Conservation (phyloP, 2,113 vertebrate genomes). For the Oncorhynchus tshawytscha region DNA sequence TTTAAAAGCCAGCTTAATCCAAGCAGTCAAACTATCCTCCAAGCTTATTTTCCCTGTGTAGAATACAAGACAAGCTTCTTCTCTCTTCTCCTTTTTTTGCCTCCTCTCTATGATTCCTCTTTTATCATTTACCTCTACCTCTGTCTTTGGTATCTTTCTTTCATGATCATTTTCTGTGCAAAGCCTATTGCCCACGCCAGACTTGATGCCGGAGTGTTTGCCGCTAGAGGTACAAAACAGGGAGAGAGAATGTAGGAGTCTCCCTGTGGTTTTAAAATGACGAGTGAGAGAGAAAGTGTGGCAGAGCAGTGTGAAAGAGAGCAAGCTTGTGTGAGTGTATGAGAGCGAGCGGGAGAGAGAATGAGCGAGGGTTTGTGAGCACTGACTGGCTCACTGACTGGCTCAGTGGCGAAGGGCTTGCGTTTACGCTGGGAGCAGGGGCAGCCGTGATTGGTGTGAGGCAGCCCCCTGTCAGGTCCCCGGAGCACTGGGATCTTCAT, state of each 20-base stretch:
- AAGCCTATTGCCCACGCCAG: constrained; percentile 44
- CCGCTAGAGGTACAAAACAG: constrained; percentile 33
- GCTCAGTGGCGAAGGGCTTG: constrained; percentile 32
- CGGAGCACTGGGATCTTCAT: constrained; percentile 65
- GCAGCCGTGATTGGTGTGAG: constrained; percentile 45
- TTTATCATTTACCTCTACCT: constrained; percentile 48
- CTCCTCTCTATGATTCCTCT: constrained; percentile 45
- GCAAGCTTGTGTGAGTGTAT: not conserved
- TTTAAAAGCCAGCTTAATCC: constrained; percentile 71
- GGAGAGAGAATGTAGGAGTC: constrained; percentile 61
- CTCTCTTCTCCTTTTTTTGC: constrained; percentile 30
- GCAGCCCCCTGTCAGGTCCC: constrained; percentile 58
- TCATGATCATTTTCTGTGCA: constrained; percentile 58
- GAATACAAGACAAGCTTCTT: not conserved
- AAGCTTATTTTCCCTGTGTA: not conserved
- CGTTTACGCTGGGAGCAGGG: constrained; percentile 44
- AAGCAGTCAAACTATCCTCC: constrained; percentile 37
- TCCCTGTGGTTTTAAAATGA: constrained; percentile 66
- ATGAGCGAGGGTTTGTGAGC: constrained; percentile 31
- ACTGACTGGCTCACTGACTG: constrained; percentile 41
- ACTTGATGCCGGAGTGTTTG: constrained; percentile 25
- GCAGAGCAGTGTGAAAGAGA: constrained; percentile 9
- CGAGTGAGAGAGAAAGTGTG: not conserved
- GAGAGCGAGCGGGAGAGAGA: constrained; percentile 16
- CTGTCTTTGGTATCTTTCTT: constrained; percentile 43